A percentile compares a stretch with the other conserved stretches of the same genome.
Conservation (phyloP, 2,797 vertebrate genomes). For the Pangasius mekongensis region DNA sequence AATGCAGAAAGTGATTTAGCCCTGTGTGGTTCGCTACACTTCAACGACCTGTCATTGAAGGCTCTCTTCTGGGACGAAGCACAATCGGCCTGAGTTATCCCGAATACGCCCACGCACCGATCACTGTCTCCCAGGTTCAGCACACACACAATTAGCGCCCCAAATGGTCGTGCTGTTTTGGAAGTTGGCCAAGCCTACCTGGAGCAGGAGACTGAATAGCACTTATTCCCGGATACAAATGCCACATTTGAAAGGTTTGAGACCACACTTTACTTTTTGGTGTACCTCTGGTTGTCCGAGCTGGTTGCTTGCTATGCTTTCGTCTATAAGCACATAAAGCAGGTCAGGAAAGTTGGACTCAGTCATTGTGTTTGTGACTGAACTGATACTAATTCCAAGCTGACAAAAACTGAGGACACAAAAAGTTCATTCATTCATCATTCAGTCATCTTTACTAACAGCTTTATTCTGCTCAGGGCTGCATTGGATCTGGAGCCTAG, state of each 20-base stretch:
- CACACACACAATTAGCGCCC: conserved; percentile 17
- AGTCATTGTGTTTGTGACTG: background rate
- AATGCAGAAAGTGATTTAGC: conserved; percentile 64
- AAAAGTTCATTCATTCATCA: background rate
- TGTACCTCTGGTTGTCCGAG: background rate
- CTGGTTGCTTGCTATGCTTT: background rate
- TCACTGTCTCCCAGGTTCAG: conserved; percentile 27
- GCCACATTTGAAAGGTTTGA: background rate
- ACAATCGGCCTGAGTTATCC: background rate
- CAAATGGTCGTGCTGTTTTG: conserved; percentile 15
- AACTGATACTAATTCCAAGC: background rate
- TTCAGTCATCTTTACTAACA: background rate
- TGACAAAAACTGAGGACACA: background rate
- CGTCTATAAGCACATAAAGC: background rate
- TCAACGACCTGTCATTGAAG: conserved; percentile 42
- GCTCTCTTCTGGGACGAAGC: conserved; percentile 30
- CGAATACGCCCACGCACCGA: background rate
- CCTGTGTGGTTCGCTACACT: conserved; percentile 59
- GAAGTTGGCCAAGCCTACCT: conserved; percentile 23
- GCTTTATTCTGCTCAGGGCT: background rate
- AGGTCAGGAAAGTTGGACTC: background rate
- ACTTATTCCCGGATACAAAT: background rate
- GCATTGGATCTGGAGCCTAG: background rate
- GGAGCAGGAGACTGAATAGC: conserved; percentile 4
- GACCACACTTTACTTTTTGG: background rate